Evolutionary conservation across 2,797 vertebrate genomes (phyloP).

Genomic region (Periparus ater): DNA sequence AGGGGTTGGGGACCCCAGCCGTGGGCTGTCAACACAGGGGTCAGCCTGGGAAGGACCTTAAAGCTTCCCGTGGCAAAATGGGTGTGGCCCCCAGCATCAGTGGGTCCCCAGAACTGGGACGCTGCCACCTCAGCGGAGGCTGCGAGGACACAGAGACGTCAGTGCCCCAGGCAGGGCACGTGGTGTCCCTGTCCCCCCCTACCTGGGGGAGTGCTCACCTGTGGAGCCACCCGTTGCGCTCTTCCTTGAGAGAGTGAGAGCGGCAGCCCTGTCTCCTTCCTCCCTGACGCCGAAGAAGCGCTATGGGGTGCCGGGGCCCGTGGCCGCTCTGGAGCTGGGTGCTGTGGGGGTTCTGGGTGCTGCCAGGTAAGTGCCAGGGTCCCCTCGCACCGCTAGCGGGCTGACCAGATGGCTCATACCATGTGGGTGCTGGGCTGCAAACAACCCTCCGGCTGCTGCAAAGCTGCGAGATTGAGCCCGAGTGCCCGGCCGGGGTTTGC

Average conservation of each 20-base stretch:
- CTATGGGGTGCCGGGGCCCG: not conserved
- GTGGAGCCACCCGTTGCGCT: not conserved
- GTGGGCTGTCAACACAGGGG: not conserved
- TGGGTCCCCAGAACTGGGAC: not conserved
- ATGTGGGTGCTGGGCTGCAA: not conserved
- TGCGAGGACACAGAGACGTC: not conserved
- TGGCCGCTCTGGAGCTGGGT: slow-evolving; percentile 4
- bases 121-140: not conserved
- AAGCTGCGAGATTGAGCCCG: rapidly evolving
- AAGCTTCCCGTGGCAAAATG: not conserved
- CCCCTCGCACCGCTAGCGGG: rapidly evolving
- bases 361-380: slow-evolving; percentile 31
- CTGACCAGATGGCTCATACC: not conserved
- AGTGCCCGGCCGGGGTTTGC: not conserved
- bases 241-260: not conserved
- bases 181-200: not conserved
- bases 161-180: not conserved
- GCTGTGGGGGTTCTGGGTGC: slow-evolving; percentile 29
- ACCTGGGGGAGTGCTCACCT: not conserved
- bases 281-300: not conserved
- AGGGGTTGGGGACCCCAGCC: not conserved
- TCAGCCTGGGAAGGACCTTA: not conserved
- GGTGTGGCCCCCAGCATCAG: not conserved
- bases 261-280: not conserved
- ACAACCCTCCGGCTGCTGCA: rapidly evolving